phyloP scores from a whole-genome alignment of 2,888 invertebrate species.

The Phortica magna region DNA sequence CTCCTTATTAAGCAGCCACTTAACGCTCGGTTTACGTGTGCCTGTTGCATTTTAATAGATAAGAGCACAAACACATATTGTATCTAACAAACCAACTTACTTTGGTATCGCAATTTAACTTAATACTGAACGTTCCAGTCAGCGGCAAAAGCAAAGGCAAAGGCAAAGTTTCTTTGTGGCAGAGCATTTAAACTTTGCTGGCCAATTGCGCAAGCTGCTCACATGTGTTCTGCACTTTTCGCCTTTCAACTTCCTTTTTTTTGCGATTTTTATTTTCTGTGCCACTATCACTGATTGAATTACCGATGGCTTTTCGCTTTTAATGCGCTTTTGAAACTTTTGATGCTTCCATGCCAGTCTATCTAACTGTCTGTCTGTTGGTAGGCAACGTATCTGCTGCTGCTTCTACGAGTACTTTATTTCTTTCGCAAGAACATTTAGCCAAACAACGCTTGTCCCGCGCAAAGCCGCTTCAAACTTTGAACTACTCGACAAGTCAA shows the following conservation, averaged over 20 bases:
- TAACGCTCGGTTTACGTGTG: constrained; percentile 60
- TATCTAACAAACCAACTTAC: no score
- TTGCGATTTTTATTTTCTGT: constrained; percentile 19
- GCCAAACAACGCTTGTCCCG: background rate
- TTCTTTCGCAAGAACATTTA: background rate
- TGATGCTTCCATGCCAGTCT: constrained; percentile 2
- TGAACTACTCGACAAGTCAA: background rate
- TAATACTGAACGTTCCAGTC: background rate
- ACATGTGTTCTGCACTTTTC: constrained; percentile 56
- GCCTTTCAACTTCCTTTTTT: background rate
- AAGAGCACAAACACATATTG: no score
- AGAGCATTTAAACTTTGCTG: background rate
- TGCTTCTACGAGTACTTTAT: background rate
- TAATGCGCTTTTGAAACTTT: constrained; percentile 45
- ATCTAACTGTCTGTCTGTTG: constrained; percentile 31
- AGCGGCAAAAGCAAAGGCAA: background rate
- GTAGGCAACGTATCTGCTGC: background rate
- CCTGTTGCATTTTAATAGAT: constrained; percentile 37
- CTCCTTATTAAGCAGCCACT: constrained; percentile 35
- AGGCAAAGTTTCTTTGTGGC: constrained; percentile 5
- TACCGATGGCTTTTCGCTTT: constrained; percentile 54
- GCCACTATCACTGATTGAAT: constrained; percentile 65
- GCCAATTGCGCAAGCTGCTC: constrained; percentile 54
- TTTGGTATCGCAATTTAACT: background rate
- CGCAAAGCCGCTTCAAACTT: constrained; percentile 25